Evolutionary conservation across 2,113 vertebrate species (phyloP).

Genomic region (Dicrurus megarhynchus): DNA sequence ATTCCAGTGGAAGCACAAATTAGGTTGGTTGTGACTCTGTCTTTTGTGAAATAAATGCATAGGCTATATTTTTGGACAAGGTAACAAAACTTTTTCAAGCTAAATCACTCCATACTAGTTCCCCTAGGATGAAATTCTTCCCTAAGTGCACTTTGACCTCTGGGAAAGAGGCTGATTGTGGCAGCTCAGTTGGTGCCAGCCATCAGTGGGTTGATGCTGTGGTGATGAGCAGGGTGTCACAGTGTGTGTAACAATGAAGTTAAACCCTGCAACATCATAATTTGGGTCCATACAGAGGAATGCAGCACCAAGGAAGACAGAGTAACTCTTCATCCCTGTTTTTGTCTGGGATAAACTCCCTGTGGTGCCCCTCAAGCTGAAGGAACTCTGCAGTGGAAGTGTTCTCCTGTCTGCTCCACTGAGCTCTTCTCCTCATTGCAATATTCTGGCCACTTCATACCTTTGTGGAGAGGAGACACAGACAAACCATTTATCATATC

Average conservation of each 20-base stretch:
- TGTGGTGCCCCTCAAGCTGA: neutral
- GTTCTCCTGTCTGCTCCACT: neutral
- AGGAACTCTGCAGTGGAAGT: neutral
- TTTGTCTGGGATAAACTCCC: neutral
- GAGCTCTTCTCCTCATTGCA: neutral
- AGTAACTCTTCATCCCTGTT: neutral
- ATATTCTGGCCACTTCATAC: neutral
- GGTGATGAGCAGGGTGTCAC: neutral
- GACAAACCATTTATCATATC: neutral
- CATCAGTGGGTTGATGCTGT: neutral
- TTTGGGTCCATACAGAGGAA: neutral
- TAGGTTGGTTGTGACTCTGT: neutral
- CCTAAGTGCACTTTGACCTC: neutral
- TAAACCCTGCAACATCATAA: neutral
- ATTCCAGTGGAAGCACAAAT: neutral
- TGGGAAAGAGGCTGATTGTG: neutral
- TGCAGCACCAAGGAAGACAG: neutral
- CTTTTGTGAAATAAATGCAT: neutral
- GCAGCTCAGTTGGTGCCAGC: neutral
- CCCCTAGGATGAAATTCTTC: neutral
- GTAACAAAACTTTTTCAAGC: neutral
- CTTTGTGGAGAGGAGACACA: neutral
- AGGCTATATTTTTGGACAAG: neutral
- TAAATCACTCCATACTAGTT: neutral
- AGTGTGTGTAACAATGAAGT: neutral